Evolutionary conservation across 1,140 invertebrate genomes (phyloP).

Genomic region (Charaxes varanes): DNA sequence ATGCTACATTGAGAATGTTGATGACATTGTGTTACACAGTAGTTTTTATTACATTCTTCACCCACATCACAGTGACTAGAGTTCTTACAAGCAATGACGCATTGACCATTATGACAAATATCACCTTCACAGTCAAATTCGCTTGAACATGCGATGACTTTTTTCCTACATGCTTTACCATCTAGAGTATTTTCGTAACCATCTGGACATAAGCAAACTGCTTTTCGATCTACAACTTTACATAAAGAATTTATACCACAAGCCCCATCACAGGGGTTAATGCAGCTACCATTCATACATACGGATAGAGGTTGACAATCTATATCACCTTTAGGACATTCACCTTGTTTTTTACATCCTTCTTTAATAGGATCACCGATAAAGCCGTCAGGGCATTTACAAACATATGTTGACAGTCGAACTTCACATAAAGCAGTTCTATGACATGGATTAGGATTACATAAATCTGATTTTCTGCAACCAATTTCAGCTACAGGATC

Average conservation of each 20-base stretch:
- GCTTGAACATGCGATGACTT: conserved; percentile 77
- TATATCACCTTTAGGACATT: conserved; percentile 79
- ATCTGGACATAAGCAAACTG: conserved; percentile 83
- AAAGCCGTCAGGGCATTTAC: conserved; percentile 84
- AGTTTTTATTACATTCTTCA: conserved; percentile 86
- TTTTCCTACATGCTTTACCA: conserved; percentile 83
- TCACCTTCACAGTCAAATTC: conserved; percentile 86
- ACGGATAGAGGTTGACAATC: conserved; percentile 85
- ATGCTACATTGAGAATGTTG: conserved; percentile 86
- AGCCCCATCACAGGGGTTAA: conserved; percentile 84
- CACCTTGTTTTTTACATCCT: conserved; percentile 85
- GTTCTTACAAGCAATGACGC: conserved; percentile 86
- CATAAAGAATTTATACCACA: conserved; percentile 88
- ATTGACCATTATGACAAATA: conserved; percentile 87
- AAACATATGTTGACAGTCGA: conserved; percentile 77
- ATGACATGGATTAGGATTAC: conserved; percentile 88
- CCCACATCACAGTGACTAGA: conserved; percentile 85
- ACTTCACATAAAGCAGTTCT: conserved; percentile 85
- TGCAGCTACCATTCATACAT: conserved; percentile 82
- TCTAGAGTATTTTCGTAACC: conserved; percentile 80
- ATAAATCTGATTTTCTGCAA: conserved; percentile 80
- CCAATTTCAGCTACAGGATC: conserved; percentile 88
- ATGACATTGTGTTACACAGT: conserved; percentile 85
- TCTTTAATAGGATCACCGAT: conserved; percentile 84
- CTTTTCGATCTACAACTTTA: conserved; percentile 81